phyloP scores from a whole-genome alignment of 2,888 invertebrate species.

The Encarsia formosa region DNA sequence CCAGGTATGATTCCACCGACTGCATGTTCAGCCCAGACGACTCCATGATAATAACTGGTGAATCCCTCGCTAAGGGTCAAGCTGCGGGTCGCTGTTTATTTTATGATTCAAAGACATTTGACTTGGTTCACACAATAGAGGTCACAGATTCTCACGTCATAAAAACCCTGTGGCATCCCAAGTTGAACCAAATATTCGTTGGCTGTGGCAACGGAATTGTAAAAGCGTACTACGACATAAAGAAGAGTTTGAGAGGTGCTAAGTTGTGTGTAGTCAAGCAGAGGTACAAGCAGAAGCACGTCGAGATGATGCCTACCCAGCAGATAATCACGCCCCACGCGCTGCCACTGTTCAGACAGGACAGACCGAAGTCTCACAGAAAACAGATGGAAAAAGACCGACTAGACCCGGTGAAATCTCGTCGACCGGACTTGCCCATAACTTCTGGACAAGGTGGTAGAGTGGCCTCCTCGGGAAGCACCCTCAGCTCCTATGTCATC shows the following conservation, averaged over 20 bases:
- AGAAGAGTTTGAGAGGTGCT: slow-evolving; percentile 83
- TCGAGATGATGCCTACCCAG: slow-evolving; percentile 83
- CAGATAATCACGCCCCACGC: slow-evolving; percentile 97
- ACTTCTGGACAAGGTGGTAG: slow-evolving; percentile 90
- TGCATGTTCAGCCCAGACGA: slow-evolving; percentile 88
- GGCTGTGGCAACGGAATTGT: slow-evolving; percentile 88
- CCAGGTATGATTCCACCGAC: slow-evolving; percentile 79
- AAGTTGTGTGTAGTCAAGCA: slow-evolving; percentile 83
- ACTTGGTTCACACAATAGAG: slow-evolving; percentile 68
- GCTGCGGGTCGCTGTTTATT: slow-evolving; percentile 69
- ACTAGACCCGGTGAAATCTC: slow-evolving; percentile 79
- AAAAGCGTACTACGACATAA: slow-evolving; percentile 87
- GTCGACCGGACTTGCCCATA: slow-evolving; percentile 79
- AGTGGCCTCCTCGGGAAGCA: slow-evolving; percentile 91
- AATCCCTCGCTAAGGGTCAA: slow-evolving; percentile 67
- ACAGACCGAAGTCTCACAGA: slow-evolving; percentile 80
- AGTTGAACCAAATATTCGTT: slow-evolving; percentile 93
- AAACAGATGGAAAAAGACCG: slow-evolving; percentile 90
- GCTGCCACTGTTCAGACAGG: slow-evolving; percentile 89
- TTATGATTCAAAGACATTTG: slow-evolving; percentile 73
- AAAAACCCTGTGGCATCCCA: slow-evolving; percentile 92
- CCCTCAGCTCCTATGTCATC: slow-evolving; percentile 93
- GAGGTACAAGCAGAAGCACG: slow-evolving; percentile 72
- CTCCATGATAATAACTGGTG: slow-evolving; percentile 80
- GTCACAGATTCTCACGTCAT: slow-evolving; percentile 81